phyloP scores from a whole-genome alignment of 2,888 invertebrate species.

The Chrysodeixis includens region DNA sequence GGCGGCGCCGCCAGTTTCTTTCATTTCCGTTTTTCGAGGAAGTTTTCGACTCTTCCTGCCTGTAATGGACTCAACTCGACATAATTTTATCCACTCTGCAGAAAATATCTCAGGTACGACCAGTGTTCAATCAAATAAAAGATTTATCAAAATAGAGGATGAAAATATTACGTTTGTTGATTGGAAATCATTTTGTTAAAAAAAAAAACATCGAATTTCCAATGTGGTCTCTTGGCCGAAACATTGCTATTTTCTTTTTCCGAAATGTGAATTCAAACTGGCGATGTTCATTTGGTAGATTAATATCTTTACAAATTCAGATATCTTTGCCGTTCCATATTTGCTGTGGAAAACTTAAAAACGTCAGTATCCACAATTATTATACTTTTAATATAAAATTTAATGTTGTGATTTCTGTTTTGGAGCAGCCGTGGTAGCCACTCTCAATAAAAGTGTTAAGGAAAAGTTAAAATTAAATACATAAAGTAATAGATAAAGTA shows the following conservation, averaged over 20 bases:
- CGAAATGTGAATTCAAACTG: not conserved
- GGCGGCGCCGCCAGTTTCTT: constrained; percentile 72
- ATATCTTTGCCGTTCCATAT: too few relatives aligned
- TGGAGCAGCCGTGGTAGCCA: not conserved
- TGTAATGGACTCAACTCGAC: constrained; percentile 71
- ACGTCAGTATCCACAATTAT: too few relatives aligned
- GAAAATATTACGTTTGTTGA: constrained; percentile 39
- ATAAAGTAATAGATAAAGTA: constrained; percentile 20
- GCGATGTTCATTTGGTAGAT: too few relatives aligned
- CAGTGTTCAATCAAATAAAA: constrained; percentile 47
- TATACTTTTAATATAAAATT: too few relatives aligned
- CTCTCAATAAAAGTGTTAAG: not conserved
- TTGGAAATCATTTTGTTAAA: not conserved
- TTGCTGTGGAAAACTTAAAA: too few relatives aligned
- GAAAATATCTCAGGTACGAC: constrained; percentile 49
- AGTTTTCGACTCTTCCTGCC: constrained; percentile 76
- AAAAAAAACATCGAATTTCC: too few relatives aligned
- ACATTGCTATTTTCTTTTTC: too few relatives aligned
- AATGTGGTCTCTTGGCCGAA: too few relatives aligned
- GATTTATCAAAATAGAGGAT: constrained; percentile 31
- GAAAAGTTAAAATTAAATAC: not conserved
- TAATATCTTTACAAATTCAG: too few relatives aligned
- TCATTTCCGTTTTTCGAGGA: constrained; percentile 76
- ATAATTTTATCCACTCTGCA: constrained; percentile 60
- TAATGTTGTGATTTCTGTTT: too few relatives aligned